phyloP scores from a whole-genome alignment of 2,113 vertebrate species.

The Lates calcarifer region DNA sequence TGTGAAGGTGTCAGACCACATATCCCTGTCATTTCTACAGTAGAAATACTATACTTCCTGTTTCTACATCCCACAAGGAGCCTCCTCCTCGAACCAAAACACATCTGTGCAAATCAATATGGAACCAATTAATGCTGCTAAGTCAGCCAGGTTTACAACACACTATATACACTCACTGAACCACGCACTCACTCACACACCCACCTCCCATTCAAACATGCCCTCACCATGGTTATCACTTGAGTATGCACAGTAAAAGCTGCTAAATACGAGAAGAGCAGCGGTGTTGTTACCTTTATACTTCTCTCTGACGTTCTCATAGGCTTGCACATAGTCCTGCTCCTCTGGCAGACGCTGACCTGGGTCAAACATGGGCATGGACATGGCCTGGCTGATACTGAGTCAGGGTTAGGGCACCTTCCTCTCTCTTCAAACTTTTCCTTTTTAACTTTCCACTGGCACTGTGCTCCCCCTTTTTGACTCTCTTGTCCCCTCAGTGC shows the following conservation, averaged over 20 bases:
- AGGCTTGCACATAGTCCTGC: slow-evolving; percentile 92
- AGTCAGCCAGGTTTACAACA: slow-evolving; percentile 12
- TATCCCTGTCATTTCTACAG: not conserved
- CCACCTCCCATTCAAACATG: slow-evolving; percentile 41
- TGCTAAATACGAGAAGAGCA: not conserved
- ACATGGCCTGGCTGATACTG: slow-evolving; percentile 60
- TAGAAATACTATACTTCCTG: slow-evolving; percentile 19
- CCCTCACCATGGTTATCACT: not conserved
- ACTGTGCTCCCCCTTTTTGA: not conserved
- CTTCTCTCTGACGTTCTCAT: slow-evolving; percentile 93
- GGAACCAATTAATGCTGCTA: slow-evolving; percentile 54
- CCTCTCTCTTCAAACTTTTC: slow-evolving; percentile 48
- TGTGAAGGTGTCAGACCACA: not conserved
- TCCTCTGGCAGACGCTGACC: slow-evolving; percentile 86
- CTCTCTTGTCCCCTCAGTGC: slow-evolving; percentile 5
- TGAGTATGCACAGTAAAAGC: not conserved
- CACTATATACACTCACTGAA: rapidly evolving
- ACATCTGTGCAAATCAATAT: slow-evolving; percentile 49
- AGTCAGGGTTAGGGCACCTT: slow-evolving; percentile 48
- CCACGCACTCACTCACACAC: slow-evolving; percentile 31
- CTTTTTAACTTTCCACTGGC: slow-evolving; percentile 37
- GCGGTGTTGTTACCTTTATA: slow-evolving; percentile 89
- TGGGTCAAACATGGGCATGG: slow-evolving; percentile 77
- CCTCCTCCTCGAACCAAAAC: not conserved
- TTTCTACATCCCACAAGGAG: not conserved